These are phyloP conservation scores for Epinephelus moara DNA, from an alignment of 2,113 vertebrate species.

Conservation along the genomic window DNA sequence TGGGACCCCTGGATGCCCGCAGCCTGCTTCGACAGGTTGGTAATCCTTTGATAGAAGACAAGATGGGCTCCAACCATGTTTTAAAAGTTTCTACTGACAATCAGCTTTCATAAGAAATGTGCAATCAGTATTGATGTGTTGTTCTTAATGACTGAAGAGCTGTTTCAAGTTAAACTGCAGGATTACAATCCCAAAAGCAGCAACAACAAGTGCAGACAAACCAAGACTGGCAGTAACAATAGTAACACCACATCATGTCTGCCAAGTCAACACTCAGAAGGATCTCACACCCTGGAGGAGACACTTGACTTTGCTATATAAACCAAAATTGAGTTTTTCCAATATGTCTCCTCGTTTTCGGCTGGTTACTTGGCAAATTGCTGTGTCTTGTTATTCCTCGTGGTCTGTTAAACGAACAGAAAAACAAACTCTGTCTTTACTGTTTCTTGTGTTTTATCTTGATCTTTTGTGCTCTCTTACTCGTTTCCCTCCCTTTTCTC, in stretches of 20 bases:
- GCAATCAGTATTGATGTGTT: neutral
- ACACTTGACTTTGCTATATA: neutral
- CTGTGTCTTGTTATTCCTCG: neutral
- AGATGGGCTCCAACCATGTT: neutral
- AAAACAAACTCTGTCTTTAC: neutral
- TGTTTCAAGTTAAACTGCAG: neutral
- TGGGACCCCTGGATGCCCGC: no score
- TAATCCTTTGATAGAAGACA: neutral
- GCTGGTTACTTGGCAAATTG: neutral
- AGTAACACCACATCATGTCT: neutral
- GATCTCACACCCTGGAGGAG: neutral
- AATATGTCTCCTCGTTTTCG: neutral
- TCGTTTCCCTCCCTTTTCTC: neutral
- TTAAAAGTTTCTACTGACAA: no score
- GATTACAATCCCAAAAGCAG: neutral
- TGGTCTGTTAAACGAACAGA: neutral
- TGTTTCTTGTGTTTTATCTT: neutral
- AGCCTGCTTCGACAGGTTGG: neutral
- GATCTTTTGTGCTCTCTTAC: neutral
- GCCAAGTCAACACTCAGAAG: neutral
- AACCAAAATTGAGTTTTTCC: neutral
- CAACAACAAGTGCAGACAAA: neutral
- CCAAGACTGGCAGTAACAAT: neutral
- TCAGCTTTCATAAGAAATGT: neutral
- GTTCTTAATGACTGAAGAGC: neutral